A percentile compares a stretch with the other conserved stretches of the same genome.
These are phyloP conservation scores for Cynopterus sphinx DNA, from an alignment of 2,797 vertebrate species.

Conservation along the genomic window DNA sequence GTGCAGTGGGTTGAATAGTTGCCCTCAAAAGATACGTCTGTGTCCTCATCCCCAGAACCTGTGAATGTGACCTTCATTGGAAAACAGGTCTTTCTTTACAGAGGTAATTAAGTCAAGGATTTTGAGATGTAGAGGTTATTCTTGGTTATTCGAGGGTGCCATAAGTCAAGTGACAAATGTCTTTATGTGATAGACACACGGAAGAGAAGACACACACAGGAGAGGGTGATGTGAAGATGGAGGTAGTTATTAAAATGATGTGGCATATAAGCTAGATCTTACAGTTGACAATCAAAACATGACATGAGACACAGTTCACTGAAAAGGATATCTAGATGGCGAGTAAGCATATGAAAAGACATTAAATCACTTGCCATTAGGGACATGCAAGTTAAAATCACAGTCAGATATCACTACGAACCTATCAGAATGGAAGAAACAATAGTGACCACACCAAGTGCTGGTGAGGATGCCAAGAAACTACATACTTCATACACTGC, in stretches of 20 bases:
- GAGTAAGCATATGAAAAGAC: constrained; percentile 40
- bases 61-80: not conserved
- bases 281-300: not conserved
- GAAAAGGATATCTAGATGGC: not conserved
- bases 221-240: not conserved
- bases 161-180: not conserved
- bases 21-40: not conserved
- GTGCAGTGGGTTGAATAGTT: not conserved
- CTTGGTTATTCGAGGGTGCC: not conserved
- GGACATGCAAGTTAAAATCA: constrained; percentile 47
- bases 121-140: not conserved
- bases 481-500: not conserved
- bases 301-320: constrained; percentile 17
- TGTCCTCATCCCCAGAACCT: not conserved
- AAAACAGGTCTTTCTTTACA: not conserved
- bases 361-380: constrained; percentile 23
- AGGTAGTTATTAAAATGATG: not conserved
- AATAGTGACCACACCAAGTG: not conserved
- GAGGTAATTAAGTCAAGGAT: not conserved
- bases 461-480: constrained; percentile 5
- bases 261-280: not conserved
- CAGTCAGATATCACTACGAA: not conserved
- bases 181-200: not conserved
- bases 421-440: constrained; percentile 10
- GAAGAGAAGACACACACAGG: not conserved